Percentiles rank a stretch among this genome's conserved stretches.
phyloP scores from a whole-genome alignment of 2,797 vertebrate genomes.

The Coreius guichenoti region DNA sequence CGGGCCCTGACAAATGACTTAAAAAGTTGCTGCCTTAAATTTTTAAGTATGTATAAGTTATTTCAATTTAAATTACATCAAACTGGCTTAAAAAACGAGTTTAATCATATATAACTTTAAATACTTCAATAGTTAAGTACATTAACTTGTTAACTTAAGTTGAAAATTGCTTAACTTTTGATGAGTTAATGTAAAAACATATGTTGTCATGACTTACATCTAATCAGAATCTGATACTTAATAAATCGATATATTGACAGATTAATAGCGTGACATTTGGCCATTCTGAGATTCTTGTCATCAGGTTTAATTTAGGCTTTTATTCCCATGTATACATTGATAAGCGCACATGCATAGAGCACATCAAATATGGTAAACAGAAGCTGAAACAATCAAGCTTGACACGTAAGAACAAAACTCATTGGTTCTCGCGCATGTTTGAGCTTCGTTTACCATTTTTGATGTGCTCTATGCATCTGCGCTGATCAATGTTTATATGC shows the following conservation, averaged over 20 bases:
- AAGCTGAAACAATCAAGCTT: not conserved
- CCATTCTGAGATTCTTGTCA: not conserved
- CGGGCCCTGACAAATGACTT: too few species aligned
- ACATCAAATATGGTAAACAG: not conserved
- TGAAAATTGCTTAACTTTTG: too few species aligned
- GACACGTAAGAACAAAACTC: not conserved
- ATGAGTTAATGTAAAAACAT: too few species aligned
- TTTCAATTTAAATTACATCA: too few species aligned
- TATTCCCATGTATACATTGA: not conserved
- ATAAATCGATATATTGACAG: not conserved
- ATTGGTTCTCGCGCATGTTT: not conserved
- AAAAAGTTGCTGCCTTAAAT: too few species aligned
- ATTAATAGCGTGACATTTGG: not conserved
- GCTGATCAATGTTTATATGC: not conserved
- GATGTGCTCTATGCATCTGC: not conserved
- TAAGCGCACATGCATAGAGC: not conserved
- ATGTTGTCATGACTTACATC: too few species aligned
- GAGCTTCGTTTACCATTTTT: not conserved
- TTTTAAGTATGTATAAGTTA: too few species aligned
- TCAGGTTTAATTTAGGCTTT: too few species aligned
- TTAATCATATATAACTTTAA: too few species aligned
- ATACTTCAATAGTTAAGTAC: too few species aligned
- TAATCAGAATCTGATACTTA: not conserved
- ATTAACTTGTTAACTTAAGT: too few species aligned
- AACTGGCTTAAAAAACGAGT: too few species aligned